These are phyloP conservation scores for Ciconia nigra DNA, from an alignment of 2,797 vertebrate species.

Conservation along the genomic window DNA sequence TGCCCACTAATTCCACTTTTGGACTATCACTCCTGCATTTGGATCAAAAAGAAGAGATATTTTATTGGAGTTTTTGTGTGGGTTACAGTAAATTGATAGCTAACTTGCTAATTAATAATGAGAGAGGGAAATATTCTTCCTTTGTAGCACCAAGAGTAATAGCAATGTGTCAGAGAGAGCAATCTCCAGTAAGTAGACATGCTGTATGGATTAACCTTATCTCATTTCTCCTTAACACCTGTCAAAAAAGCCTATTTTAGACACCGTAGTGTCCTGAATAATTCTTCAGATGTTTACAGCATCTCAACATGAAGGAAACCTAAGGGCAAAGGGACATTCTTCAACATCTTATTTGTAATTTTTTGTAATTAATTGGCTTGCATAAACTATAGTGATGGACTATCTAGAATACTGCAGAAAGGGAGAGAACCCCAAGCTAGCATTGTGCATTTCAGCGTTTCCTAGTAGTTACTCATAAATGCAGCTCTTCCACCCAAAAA, in stretches of 20 bases:
- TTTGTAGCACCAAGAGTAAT: neutral
- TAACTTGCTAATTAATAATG: neutral
- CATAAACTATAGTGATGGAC: neutral
- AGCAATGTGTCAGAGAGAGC: constrained; percentile 27
- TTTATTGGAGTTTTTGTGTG: constrained; percentile 52
- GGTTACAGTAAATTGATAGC: neutral
- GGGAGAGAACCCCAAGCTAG: neutral
- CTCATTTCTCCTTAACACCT: constrained; percentile 69
- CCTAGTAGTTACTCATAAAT: neutral
- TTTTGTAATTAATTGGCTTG: neutral
- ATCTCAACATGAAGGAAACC: constrained; percentile 16
- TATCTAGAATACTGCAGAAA: neutral
- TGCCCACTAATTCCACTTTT: constrained; percentile 86
- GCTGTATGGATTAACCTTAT: constrained; percentile 68
- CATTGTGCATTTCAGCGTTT: neutral
- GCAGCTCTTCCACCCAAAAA: neutral
- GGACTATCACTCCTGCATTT: constrained; percentile 87
- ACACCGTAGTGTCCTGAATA: constrained; percentile 32
- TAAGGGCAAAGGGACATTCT: neutral
- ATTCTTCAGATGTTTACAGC: constrained; percentile 51
- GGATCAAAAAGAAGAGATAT: constrained; percentile 68
- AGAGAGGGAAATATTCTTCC: constrained; percentile 1
- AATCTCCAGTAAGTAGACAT: constrained; percentile 48
- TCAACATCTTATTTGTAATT: neutral
- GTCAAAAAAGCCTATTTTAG: constrained; percentile 77